Conservation (phyloP, 2,888 invertebrate genomes). For the Hydriomena furcata region DNA sequence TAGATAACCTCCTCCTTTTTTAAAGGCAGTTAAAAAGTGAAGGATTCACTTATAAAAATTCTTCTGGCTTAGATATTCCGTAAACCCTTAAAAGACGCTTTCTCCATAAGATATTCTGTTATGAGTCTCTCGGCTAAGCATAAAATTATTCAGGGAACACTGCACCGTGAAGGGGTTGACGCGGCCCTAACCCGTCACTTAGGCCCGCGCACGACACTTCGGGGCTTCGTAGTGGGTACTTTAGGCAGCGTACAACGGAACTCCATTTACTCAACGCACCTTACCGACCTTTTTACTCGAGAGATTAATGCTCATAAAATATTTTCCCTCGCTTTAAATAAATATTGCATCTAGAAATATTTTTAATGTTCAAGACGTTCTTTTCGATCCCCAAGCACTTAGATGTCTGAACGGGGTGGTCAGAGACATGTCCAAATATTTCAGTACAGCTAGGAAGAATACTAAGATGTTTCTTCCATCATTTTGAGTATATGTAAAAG, state of each 20-base stretch:
- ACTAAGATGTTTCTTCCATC: no score
- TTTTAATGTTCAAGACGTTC: no score
- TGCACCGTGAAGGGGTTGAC: slow-evolving; percentile 8
- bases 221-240: slow-evolving; percentile 37
- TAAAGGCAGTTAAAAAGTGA: no score
- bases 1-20: no score
- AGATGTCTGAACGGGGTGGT: no score
- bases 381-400: no score
- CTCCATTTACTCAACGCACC: slow-evolving; percentile 69
- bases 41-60: no score
- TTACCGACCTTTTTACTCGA: slow-evolving; percentile 43
- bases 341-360: slow-evolving; percentile 14
- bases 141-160: slow-evolving; percentile 22
- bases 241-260: slow-evolving; percentile 64
- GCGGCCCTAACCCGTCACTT: slow-evolving; percentile 21
- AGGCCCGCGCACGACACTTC: slow-evolving; percentile 31
- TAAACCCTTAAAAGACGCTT: slow-evolving; percentile 7
- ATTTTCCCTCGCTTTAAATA: slow-evolving; percentile 43
- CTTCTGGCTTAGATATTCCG: no score
- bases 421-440: no score
- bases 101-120: slow-evolving; percentile 10
- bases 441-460: no score
- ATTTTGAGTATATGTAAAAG: no score
- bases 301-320: slow-evolving; percentile 60
- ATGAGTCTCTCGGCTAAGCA: slow-evolving; percentile 21